Evolutionary conservation across 2,888 invertebrate species (phyloP), one percentile per base, ranked within the genome.

Genomic region (Sclerodermus sp.): DNA sequence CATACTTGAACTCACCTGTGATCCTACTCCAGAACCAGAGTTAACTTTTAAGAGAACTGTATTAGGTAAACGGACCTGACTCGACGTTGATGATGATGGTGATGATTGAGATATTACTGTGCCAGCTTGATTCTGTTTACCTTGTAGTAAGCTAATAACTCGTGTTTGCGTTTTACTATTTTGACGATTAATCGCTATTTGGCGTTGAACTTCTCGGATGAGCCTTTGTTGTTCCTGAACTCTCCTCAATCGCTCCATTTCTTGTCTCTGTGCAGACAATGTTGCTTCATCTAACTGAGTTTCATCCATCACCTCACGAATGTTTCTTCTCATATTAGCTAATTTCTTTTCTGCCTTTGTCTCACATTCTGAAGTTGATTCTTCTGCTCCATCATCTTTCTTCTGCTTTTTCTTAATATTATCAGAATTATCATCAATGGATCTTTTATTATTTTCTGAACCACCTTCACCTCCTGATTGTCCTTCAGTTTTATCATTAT

Each of bases 201-300:
- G 90, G 62, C 88, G 83, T 77, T 91, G 89, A 40, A 90, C 87
- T 79, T 92, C 91, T 66, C 91, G 83, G 47, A 92, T 86, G 36
- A 91, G 86, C 67, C 89, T 83, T 68, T 93, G 92, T 66, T 93
- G 91, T 64, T 91, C 92, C 70, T 92, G 92, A 10, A 93, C 91
- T 42, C 92, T 82, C 3, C 90, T 85, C 61, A 92, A 81, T 73
- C 93, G 84, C 78, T 96, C 96, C 58, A 91, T 89, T 81, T 97
- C 96, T 75, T 93, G 94, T 30, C 93, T 82, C 76, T 96, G 96
- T 0, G 97, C 97, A 17, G 90, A 89, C 46, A 95, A 79, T 1
- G 96, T 97, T 12, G 93, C 91, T 55, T 92, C 92, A 74, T 96
- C 96, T 56, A 97, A 79, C 73, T 96, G 92, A 55, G 91, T 91